These are phyloP conservation scores for Megaceryle alcyon DNA, from an alignment of 2,797 vertebrate species.

Conservation along the genomic window DNA sequence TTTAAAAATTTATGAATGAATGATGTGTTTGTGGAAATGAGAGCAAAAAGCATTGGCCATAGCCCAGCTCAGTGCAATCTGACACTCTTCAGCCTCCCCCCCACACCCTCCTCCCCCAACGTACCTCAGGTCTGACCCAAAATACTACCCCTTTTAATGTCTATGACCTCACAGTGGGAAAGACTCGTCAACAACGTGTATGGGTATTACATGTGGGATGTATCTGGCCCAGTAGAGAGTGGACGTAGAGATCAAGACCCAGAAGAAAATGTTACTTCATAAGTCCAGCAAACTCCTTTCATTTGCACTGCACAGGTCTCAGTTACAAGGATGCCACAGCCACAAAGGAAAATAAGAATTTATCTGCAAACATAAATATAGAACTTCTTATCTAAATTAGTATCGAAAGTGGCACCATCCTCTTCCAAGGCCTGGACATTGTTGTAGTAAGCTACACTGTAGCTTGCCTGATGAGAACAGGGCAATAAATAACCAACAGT, in stretches of 20 bases:
- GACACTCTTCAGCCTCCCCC: neutral
- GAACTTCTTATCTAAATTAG: neutral
- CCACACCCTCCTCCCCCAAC: fast-evolving
- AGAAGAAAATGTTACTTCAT: neutral
- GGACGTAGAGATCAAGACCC: fast-evolving
- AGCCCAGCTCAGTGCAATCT: neutral
- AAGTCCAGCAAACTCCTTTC: neutral
- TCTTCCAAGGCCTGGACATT: neutral
- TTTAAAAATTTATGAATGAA: conserved; percentile 53
- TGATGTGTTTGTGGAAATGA: neutral
- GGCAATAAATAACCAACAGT: neutral
- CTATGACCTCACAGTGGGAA: neutral
- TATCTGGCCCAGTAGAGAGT: neutral
- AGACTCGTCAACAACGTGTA: fast-evolving
- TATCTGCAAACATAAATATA: neutral
- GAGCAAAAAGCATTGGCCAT: neutral
- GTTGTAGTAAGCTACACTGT: neutral
- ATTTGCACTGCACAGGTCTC: neutral
- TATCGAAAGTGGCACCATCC: neutral
- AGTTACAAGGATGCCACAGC: neutral
- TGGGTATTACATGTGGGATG: fast-evolving
- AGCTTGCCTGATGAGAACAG: neutral
- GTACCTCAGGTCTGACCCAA: neutral
- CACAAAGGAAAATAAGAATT: neutral
- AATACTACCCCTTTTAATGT: neutral